phyloP scores from a whole-genome alignment of 2,113 vertebrate genomes.

The Anser cygnoides region DNA sequence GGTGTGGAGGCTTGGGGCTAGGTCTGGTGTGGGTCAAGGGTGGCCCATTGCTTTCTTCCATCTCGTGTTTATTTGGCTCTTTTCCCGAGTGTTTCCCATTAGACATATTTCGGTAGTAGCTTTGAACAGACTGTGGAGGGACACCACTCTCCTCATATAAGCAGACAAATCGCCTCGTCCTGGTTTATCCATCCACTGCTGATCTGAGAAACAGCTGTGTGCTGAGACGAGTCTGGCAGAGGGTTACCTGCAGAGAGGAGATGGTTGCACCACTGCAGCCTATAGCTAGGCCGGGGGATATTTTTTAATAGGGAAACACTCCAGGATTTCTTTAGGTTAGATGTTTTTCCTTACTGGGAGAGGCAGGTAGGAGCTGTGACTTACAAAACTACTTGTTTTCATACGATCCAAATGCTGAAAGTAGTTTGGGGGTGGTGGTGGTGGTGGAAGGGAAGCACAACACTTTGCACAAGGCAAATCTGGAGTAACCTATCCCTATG shows the following conservation, averaged over 20 bases:
- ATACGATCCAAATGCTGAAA: background rate
- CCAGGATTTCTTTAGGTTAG: background rate
- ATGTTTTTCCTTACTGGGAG: background rate
- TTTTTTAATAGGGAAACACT: rapidly evolving
- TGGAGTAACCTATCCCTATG: background rate
- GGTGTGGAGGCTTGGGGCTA: background rate
- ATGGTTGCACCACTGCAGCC: background rate
- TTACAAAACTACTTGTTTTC: background rate
- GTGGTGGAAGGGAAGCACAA: background rate
- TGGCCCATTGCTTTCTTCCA: background rate
- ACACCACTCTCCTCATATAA: background rate
- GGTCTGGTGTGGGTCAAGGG: background rate
- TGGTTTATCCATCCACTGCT: background rate
- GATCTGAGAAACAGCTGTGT: background rate
- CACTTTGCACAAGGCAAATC: background rate
- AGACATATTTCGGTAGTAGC: background rate
- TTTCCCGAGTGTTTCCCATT: background rate
- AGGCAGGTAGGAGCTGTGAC: background rate
- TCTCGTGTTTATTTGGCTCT: background rate
- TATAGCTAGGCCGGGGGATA: background rate
- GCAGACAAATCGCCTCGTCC: background rate
- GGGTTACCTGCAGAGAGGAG: background rate
- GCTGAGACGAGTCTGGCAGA: background rate
- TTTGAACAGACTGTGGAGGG: background rate
- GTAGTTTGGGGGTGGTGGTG: background rate